phyloP scores from a whole-genome alignment of 2,113 vertebrate genomes.

The Symphodus melops region DNA sequence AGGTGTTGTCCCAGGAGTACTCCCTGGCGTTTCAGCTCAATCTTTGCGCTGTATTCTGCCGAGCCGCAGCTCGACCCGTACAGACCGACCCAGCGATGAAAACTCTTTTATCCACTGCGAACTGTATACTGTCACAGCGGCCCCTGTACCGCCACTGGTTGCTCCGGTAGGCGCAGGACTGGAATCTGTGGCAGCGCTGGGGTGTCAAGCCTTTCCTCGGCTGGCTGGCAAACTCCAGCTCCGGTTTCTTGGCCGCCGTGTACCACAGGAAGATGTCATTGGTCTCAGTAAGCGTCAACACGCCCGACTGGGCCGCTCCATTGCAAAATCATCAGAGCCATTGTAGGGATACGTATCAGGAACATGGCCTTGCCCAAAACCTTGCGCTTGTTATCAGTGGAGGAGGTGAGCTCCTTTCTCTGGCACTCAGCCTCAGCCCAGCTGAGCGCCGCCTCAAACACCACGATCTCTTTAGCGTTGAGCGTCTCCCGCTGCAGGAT shows the following conservation, averaged over 20 bases:
- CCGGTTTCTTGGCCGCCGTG: constrained; percentile 94
- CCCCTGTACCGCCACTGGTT: constrained; percentile 98
- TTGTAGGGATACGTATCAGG: constrained; percentile 94
- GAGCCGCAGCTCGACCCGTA: constrained; percentile 98
- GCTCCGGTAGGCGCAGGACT: constrained; percentile 97
- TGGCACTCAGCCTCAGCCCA: constrained; percentile 98
- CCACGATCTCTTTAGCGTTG: constrained; percentile 97
- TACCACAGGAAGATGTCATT: constrained; percentile 99
- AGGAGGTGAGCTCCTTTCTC: constrained; percentile 88
- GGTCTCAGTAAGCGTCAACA: constrained; percentile 95
- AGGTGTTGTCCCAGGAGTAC: constrained; percentile 95
- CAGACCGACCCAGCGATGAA: constrained; percentile 95
- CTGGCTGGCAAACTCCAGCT: constrained; percentile 92
- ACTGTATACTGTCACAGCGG: constrained; percentile 98
- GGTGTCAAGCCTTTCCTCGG: constrained; percentile 91
- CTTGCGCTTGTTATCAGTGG: constrained; percentile 95
- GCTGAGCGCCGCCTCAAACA: constrained; percentile 94
- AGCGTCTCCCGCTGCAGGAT: constrained; percentile 96
- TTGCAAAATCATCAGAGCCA: constrained; percentile 98
- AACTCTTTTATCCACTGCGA: constrained; percentile 95
- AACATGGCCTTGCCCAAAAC: constrained; percentile 94
- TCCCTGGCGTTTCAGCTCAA: constrained; percentile 95
- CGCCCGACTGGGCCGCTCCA: constrained; percentile 94
- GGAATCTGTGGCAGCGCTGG: constrained; percentile 96
- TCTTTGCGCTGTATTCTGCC: constrained; percentile 95